phyloP scores from a whole-genome alignment of 2,888 invertebrate genomes.

The Poecilobothrus nobilitatus region DNA sequence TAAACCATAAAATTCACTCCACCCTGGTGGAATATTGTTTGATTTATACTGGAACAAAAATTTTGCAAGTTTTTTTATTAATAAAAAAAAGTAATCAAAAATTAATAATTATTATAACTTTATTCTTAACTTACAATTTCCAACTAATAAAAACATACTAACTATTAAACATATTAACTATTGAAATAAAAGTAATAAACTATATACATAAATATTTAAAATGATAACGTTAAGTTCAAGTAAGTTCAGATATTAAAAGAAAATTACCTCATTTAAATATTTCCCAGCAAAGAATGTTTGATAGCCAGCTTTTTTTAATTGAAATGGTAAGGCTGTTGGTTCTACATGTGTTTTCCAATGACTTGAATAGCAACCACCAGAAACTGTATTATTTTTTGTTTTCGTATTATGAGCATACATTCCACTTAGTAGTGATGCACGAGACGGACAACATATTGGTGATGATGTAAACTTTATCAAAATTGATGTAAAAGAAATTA shows the following conservation, averaged over 20 bases:
- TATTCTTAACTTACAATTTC: too few relatives aligned
- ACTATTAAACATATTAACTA: too few relatives aligned
- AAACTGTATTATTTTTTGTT: constrained; percentile 67
- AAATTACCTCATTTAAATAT: constrained; percentile 74
- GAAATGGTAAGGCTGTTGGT: constrained; percentile 56
- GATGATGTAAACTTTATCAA: constrained; percentile 65
- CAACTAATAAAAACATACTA: too few relatives aligned
- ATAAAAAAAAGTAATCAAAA: too few relatives aligned
- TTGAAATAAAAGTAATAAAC: too few relatives aligned
- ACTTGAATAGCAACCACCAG: constrained; percentile 66
- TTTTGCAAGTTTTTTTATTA: background rate
- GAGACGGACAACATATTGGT: constrained; percentile 83
- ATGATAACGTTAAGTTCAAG: too few relatives aligned
- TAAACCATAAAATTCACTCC: constrained; percentile 79
- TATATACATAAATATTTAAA: too few relatives aligned
- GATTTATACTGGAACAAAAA: constrained; percentile 33
- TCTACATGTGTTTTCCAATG: constrained; percentile 62
- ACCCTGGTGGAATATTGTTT: constrained; percentile 67
- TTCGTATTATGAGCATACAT: constrained; percentile 74
- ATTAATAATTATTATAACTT: too few relatives aligned
- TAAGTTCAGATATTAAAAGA: constrained; percentile 8
- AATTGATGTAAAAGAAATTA: constrained; percentile 6
- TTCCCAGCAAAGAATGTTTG: constrained; percentile 88
- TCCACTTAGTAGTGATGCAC: constrained; percentile 79
- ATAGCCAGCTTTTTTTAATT: constrained; percentile 59